These are phyloP conservation scores for Scaptomyza tumidula DNA, from an alignment of 2,888 invertebrate genomes.

Conservation along the genomic window DNA sequence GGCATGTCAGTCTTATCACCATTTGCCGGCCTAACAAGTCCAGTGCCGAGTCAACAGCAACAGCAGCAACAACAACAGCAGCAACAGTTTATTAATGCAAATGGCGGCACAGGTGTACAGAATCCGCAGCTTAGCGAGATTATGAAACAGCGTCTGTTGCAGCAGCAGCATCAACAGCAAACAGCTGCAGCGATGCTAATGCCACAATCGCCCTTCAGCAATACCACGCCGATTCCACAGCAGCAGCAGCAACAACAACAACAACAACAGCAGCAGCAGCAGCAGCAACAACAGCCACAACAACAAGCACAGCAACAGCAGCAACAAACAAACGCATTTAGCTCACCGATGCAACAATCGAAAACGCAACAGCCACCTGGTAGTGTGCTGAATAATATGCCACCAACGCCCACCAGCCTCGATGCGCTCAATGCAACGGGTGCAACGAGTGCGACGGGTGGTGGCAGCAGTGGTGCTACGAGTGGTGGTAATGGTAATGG, in stretches of 20 bases:
- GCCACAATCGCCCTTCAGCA: conserved; percentile 80
- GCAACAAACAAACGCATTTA: conserved; percentile 75
- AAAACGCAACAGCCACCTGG: conserved; percentile 71
- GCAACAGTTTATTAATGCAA: conserved; percentile 85
- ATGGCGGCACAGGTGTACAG: conserved; percentile 85
- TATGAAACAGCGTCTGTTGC: conserved; percentile 86
- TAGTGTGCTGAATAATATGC: conserved; percentile 78
- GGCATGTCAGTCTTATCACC: conserved; percentile 88
- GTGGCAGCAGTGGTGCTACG: conserved; percentile 31
- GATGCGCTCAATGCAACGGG: conserved; percentile 82
- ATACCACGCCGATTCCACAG: conserved; percentile 68
- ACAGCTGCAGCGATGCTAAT: conserved; percentile 68
- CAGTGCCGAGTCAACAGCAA: conserved; percentile 81
- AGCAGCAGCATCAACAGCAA: conserved; percentile 80
- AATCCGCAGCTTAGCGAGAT: conserved; percentile 86
- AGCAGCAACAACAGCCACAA: conserved; percentile 45
- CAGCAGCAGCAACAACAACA: conserved; percentile 76
- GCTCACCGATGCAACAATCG: conserved; percentile 43
- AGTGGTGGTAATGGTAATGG: conserved; percentile 22
- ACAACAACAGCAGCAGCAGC: conserved; percentile 77
- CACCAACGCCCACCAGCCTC: conserved; percentile 86
- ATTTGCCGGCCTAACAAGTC: conserved; percentile 86
- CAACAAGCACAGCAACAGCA: conserved; percentile 71
- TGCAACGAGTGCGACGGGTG: conserved; percentile 8
- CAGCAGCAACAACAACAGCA: conserved; percentile 81